phyloP scores from a whole-genome alignment of 1,140 invertebrate genomes.

The Euwallacea fornicatus region DNA sequence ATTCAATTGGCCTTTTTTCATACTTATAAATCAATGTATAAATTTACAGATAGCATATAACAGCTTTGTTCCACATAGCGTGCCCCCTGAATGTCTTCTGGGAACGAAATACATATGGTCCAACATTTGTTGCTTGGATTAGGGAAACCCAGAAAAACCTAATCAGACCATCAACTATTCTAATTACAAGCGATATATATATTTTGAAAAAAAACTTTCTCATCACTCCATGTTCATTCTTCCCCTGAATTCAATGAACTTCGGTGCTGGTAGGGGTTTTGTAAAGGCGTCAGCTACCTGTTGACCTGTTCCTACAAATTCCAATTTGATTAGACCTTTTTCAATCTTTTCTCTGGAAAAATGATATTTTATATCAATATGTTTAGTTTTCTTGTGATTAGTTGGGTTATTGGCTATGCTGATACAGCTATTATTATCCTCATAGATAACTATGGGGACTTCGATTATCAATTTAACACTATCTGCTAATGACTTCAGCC shows the following conservation, averaged over 20 bases:
- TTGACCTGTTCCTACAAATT: neutral
- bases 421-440: neutral
- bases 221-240: no score
- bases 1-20: no score
- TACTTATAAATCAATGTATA: no score
- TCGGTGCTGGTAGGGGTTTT: neutral
- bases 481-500: neutral
- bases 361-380: neutral
- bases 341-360: neutral
- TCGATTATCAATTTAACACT: neutral
- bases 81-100: no score
- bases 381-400: neutral
- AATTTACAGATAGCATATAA: no score
- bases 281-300: neutral
- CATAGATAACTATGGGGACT: neutral
- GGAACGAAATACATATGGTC: no score
- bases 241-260: neutral
- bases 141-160: no score
- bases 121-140: no score
- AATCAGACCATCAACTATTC: no score
- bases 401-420: neutral
- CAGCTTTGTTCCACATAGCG: no score
- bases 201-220: no score
- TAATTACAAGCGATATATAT: no score
- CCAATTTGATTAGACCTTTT: neutral